Percentiles rank a stretch among this genome's conserved stretches.
phyloP scores from a whole-genome alignment of 2,888 invertebrate genomes.

The Zaprionus obscuricornis region DNA sequence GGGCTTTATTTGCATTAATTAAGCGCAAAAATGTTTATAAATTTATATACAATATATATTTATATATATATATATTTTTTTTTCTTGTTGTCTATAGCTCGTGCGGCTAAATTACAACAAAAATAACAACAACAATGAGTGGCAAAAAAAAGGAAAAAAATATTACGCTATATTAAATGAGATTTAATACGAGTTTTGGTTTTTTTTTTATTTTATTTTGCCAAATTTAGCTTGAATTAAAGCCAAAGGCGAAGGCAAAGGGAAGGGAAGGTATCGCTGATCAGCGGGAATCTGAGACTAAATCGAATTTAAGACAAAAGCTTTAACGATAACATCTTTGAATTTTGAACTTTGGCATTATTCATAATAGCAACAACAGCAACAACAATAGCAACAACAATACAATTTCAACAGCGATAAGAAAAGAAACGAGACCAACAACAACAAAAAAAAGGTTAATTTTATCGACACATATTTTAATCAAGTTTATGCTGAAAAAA shows the following conservation, averaged over 20 bases:
- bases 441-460: conserved; percentile 18
- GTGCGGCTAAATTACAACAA: conserved; percentile 31
- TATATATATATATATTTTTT: too few species aligned
- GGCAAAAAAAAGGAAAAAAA: conserved; percentile 12
- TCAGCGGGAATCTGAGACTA: conserved; percentile 13
- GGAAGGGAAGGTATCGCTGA: conserved; percentile 35
- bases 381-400: too few species aligned
- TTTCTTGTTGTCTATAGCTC: conserved; percentile 57
- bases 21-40: conserved; percentile 68
- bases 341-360: conserved; percentile 42
- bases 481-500: conserved; percentile 21
- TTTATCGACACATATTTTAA: conserved; percentile 13
- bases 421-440: too few species aligned
- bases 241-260: too few species aligned
- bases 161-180: conserved; percentile 49
- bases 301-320: conserved; percentile 8
- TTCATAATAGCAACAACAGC: too few species aligned
- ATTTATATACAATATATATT: too few species aligned
- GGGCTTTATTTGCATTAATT: conserved; percentile 68
- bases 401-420: too few species aligned
- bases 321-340: conserved; percentile 4
- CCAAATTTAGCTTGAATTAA: conserved; percentile 29
- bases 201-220: conserved; percentile 20
- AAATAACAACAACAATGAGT: conserved; percentile 17
- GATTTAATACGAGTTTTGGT: conserved; percentile 58